These are phyloP conservation scores for Brotula barbata DNA, from an alignment of 2,797 vertebrate species.

Conservation along the genomic window DNA sequence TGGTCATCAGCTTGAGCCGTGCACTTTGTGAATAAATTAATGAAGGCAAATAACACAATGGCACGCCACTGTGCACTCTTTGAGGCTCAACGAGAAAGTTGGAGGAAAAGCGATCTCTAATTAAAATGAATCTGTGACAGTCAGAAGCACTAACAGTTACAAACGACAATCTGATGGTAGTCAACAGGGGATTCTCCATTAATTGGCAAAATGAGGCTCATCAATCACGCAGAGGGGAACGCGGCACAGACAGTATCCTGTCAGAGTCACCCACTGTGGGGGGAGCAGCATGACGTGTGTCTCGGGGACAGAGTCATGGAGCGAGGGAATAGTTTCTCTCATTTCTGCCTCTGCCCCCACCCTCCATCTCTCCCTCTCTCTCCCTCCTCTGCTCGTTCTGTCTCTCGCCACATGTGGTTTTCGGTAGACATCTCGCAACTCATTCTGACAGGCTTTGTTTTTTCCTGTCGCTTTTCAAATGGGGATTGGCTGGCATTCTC, in stretches of 20 bases:
- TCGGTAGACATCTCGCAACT: conserved; percentile 69
- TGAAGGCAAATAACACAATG: conserved; percentile 33
- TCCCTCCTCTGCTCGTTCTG: conserved; percentile 23
- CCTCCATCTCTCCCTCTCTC: background rate
- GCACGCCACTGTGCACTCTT: conserved; percentile 40
- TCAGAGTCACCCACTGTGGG: conserved; percentile 72
- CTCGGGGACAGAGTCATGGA: conserved; percentile 71
- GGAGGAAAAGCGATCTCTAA: conserved; percentile 68
- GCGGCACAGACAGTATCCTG: conserved; percentile 70
- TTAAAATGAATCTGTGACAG: conserved; percentile 79
- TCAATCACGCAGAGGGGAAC: conserved; percentile 78
- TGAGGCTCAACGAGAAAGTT: conserved; percentile 51
- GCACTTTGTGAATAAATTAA: conserved; percentile 54
- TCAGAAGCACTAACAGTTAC: conserved; percentile 81
- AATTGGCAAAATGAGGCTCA: conserved; percentile 86
- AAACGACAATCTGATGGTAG: conserved; percentile 81
- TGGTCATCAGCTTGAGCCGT: conserved; percentile 35
- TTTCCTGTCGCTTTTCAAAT: conserved; percentile 72
- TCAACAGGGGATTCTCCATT: conserved; percentile 83
- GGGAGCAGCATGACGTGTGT: conserved; percentile 70
- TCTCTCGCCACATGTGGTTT: conserved; percentile 73
- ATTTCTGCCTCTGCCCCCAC: background rate
- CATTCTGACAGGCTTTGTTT: conserved; percentile 77
- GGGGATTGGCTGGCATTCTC: conserved; percentile 73
- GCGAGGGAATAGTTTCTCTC: conserved; percentile 53